Conservation (phyloP, 2,113 vertebrate genomes). For the Pseudopipra pipra region DNA sequence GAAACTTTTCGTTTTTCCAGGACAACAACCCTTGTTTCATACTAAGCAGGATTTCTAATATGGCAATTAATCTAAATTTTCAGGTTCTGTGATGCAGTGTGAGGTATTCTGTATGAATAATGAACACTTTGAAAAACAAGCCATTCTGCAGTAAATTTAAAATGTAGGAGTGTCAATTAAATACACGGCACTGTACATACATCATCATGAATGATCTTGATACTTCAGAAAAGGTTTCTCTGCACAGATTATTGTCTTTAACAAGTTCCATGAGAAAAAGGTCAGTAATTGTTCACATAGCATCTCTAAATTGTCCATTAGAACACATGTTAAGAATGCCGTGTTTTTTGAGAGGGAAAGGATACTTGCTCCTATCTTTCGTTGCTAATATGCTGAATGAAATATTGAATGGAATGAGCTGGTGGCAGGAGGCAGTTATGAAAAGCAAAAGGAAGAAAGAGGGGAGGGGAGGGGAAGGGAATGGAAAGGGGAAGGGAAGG, state of each 20-base stretch:
- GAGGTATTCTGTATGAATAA: not conserved
- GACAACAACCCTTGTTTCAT: not conserved
- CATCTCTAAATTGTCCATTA: not conserved
- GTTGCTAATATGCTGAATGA: not conserved
- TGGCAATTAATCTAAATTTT: not conserved
- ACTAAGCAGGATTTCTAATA: not conserved
- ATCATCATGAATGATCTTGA: not conserved
- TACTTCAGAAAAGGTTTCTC: not conserved
- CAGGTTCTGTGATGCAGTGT: not conserved
- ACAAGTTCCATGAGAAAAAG: not conserved
- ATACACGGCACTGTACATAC: not conserved
- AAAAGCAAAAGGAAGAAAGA: not conserved
- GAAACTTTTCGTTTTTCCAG: not conserved
- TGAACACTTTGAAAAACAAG: not conserved
- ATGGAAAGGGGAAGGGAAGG: not conserved
- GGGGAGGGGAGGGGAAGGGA: too few species aligned
- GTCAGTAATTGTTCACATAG: not conserved
- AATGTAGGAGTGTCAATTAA: not conserved
- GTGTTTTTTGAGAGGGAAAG: not conserved
- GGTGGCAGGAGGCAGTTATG: not conserved
- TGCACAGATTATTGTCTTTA: not conserved
- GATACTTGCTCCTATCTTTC: not conserved
- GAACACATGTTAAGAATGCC: not conserved
- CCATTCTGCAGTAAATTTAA: not conserved
- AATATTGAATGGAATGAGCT: not conserved